Conservation (phyloP, 1,140 invertebrate genomes). For the Temnothorax longispinosus region DNA sequence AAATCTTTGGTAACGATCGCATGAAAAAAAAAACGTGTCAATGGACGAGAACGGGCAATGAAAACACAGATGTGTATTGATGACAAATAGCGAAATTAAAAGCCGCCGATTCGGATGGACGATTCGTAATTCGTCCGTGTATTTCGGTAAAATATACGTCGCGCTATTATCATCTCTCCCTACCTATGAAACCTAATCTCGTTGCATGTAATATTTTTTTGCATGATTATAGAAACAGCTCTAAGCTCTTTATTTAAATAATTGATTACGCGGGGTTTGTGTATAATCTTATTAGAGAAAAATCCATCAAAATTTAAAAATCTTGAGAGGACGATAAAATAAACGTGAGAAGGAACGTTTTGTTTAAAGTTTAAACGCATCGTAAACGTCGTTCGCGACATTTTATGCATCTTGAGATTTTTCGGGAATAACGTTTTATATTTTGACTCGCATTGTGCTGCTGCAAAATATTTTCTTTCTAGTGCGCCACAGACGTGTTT, state of each 20-base stretch:
- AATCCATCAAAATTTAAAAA: background rate
- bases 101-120: conserved; percentile 9
- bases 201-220: background rate
- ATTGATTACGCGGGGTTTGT: background rate
- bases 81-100: conserved; percentile 53
- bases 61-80: conserved; percentile 46
- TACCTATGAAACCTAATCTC: background rate
- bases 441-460: conserved; percentile 36
- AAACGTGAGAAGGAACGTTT: background rate
- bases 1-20: conserved; percentile 46
- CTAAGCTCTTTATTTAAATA: background rate
- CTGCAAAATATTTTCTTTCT: conserved; percentile 50
- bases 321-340: background rate
- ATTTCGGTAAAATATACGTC: background rate
- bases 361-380: background rate
- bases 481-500: conserved; percentile 63
- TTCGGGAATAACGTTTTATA: conserved; percentile 23
- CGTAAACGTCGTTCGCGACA: background rate
- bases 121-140: background rate
- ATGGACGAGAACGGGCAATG: conserved; percentile 17
- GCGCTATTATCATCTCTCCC: background rate
- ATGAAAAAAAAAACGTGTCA: conserved; percentile 43
- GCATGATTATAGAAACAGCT: background rate
- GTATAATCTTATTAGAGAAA: background rate
- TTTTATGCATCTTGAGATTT: background rate